These are phyloP conservation scores for Acanthococcus lagerstroemiae DNA, from an alignment of 2,888 invertebrate genomes.

Conservation along the genomic window DNA sequence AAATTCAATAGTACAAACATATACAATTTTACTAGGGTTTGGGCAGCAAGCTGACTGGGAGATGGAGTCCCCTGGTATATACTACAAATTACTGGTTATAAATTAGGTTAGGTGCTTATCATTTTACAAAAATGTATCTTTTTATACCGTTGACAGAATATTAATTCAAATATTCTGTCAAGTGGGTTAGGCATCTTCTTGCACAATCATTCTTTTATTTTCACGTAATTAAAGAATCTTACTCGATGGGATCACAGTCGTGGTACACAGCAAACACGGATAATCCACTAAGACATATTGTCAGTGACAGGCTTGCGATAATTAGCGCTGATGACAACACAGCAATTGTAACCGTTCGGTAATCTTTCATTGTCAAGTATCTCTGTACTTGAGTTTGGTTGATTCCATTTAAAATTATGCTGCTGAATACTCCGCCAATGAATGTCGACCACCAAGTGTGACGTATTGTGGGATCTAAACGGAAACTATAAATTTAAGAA, in stretches of 20 bases:
- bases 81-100: too few species aligned
- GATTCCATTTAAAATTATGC: constrained; percentile 71
- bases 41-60: too few species aligned
- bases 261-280: constrained; percentile 75
- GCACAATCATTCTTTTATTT: background rate
- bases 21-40: too few species aligned
- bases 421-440: constrained; percentile 69
- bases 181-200: background rate
- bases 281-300: constrained; percentile 64
- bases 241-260: constrained; percentile 65
- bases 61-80: too few species aligned
- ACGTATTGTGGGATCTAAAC: constrained; percentile 68
- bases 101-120: too few species aligned
- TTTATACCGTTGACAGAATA: too few species aligned
- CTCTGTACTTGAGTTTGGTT: constrained; percentile 68
- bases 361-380: constrained; percentile 46
- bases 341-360: constrained; percentile 59
- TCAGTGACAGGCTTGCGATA: constrained; percentile 58
- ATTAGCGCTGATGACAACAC: constrained; percentile 76
- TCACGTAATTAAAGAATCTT: constrained; percentile 39
- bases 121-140: too few species aligned
- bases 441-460: constrained; percentile 73
- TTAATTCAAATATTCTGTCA: background rate
- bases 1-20: too few species aligned
- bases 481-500: constrained; percentile 48